phyloP scores from a whole-genome alignment of 2,113 vertebrate genomes.

The Corydoras maculifer region DNA sequence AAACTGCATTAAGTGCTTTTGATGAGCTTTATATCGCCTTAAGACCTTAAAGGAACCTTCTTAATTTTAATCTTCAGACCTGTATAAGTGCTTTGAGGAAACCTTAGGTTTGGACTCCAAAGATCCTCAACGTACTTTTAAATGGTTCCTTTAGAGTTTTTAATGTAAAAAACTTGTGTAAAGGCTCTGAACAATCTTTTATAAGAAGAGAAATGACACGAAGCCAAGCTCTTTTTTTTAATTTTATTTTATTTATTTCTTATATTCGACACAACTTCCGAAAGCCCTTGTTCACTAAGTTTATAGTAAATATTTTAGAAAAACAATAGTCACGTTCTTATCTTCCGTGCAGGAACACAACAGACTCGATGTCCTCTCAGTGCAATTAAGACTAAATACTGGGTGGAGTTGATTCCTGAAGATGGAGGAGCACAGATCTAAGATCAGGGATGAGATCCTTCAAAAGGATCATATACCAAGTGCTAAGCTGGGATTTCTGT shows the following conservation, averaged over 20 bases:
- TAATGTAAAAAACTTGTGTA: too few relatives aligned
- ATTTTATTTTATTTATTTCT: slow-evolving; percentile 4
- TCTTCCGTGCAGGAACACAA: slow-evolving; percentile 47
- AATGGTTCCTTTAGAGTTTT: too few relatives aligned
- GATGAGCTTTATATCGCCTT: too few relatives aligned
- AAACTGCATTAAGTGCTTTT: too few relatives aligned
- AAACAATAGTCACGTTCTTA: slow-evolving; percentile 19
- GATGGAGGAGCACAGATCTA: slow-evolving; percentile 2
- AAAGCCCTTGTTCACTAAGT: slow-evolving; percentile 43
- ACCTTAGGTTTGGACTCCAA: too few relatives aligned
- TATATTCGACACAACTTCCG: slow-evolving; percentile 10
- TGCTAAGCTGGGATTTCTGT: too few relatives aligned
- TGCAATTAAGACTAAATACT: not conserved
- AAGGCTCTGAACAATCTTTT: too few relatives aligned
- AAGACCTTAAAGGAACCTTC: too few relatives aligned
- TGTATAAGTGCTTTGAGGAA: too few relatives aligned
- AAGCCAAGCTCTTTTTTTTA: slow-evolving; percentile 18
- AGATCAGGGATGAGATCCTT: slow-evolving; percentile 8
- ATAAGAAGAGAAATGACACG: not conserved
- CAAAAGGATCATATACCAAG: too few relatives aligned
- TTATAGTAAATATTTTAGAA: slow-evolving; percentile 49
- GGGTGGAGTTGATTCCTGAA: not conserved
- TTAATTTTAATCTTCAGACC: too few relatives aligned
- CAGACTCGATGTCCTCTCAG: not conserved
- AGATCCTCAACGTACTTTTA: too few relatives aligned